phyloP scores from a whole-genome alignment of 1,140 invertebrate genomes.

The Ladona fulva region DNA sequence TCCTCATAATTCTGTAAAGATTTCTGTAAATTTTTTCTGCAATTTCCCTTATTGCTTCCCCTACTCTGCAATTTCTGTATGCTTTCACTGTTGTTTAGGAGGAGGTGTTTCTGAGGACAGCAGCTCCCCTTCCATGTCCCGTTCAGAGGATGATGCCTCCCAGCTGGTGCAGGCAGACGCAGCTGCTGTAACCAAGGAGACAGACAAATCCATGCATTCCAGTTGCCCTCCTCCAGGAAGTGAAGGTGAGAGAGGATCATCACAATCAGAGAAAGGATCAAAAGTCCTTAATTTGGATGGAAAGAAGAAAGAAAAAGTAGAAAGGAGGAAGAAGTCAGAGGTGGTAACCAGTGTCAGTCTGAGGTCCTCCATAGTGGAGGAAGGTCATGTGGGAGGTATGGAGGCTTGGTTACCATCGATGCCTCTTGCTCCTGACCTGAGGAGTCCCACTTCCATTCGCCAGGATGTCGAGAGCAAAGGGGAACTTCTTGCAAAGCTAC shows the following conservation, averaged over 20 bases:
- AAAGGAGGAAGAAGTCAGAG: not conserved
- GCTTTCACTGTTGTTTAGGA: not conserved
- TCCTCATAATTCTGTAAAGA: too few relatives aligned
- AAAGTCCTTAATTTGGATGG: too few relatives aligned
- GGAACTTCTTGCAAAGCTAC: not conserved
- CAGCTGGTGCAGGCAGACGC: not conserved
- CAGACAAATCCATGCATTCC: not conserved
- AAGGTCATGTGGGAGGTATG: not conserved
- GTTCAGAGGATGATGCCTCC: not conserved
- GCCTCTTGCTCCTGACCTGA: not conserved
- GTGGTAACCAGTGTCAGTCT: not conserved
- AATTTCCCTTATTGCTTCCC: too few relatives aligned
- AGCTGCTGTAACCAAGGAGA: too few relatives aligned
- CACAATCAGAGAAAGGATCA: not conserved
- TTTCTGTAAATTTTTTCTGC: too few relatives aligned
- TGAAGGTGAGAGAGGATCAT: not conserved
- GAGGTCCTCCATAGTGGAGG: not conserved
- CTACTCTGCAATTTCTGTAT: too few relatives aligned
- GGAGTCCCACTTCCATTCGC: not conserved
- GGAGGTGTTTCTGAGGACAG: not conserved
- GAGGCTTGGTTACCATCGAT: not conserved
- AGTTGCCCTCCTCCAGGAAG: not conserved
- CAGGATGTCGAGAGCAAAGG: not conserved
- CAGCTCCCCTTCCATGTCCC: not conserved
- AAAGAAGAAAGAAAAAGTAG: not conserved